phyloP scores from a whole-genome alignment of 2,888 invertebrate genomes.

The Rhodophaea formosa region DNA sequence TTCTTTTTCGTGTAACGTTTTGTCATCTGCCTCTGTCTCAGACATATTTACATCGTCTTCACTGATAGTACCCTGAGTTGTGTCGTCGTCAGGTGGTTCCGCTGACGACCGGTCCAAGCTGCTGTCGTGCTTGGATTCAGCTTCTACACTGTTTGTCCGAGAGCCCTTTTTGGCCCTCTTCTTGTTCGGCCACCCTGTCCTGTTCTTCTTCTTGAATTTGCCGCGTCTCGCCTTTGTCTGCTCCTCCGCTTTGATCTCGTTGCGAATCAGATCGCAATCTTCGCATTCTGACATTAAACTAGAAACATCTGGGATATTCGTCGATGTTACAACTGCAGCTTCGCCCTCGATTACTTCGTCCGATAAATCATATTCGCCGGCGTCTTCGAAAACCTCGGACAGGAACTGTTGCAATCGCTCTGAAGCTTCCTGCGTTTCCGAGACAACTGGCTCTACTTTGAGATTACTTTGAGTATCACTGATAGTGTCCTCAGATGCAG shows the following conservation, averaged over 20 bases:
- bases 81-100: constrained; percentile 58
- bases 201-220: constrained; percentile 86
- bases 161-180: constrained; percentile 64
- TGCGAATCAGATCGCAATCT: constrained; percentile 63
- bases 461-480: constrained; percentile 59
- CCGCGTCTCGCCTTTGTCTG: constrained; percentile 61
- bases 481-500: constrained; percentile 70
- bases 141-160: constrained; percentile 51
- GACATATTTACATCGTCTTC: constrained; percentile 55
- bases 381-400: constrained; percentile 69
- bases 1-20: constrained; percentile 21
- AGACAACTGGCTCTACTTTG: constrained; percentile 53
- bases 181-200: constrained; percentile 90
- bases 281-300: constrained; percentile 70
- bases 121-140: constrained; percentile 46
- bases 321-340: constrained; percentile 54
- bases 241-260: constrained; percentile 54
- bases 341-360: constrained; percentile 66
- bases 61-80: constrained; percentile 53
- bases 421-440: constrained; percentile 59
- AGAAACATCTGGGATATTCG: constrained; percentile 67
- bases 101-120: constrained; percentile 59
- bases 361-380: constrained; percentile 71
- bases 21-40: constrained; percentile 38
- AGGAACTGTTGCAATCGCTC: constrained; percentile 69